Conservation (phyloP, 2,113 vertebrate genomes). For the Xyliphius kryptos region DNA sequence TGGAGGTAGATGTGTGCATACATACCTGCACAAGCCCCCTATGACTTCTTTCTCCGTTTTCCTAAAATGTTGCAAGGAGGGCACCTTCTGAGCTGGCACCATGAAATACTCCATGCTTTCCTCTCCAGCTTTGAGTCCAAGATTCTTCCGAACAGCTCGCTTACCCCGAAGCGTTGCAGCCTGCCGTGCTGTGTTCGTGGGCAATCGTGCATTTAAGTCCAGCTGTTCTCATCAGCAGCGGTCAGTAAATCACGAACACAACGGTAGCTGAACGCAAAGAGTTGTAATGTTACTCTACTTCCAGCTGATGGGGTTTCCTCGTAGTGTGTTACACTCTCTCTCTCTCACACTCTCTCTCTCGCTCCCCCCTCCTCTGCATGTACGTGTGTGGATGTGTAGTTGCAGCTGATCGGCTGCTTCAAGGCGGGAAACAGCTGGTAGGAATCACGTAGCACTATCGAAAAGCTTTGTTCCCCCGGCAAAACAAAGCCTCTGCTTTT, state of each 20-base stretch:
- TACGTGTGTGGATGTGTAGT: conserved; percentile 65
- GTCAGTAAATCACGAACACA: conserved; percentile 49
- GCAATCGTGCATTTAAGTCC: conserved; percentile 24
- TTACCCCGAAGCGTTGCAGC: conserved; percentile 4
- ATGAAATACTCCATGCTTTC: conserved; percentile 94
- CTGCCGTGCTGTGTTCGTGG: background rate
- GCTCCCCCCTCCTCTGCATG: conserved; percentile 61
- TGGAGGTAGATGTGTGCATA: conserved; percentile 42
- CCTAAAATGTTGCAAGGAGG: conserved; percentile 91
- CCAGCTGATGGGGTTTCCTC: conserved; percentile 80
- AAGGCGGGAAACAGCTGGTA: conserved; percentile 99
- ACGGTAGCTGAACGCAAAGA: conserved; percentile 51
- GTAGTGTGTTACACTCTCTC: conserved; percentile 59
- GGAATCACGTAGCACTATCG: conserved; percentile 76
- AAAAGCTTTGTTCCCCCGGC: conserved; percentile 79
- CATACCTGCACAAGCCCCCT: conserved; percentile 91
- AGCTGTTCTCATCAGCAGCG: conserved; percentile 8
- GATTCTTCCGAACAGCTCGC: conserved; percentile 29
- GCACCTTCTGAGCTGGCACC: conserved; percentile 94
- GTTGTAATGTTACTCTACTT: conserved; percentile 75
- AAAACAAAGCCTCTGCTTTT: conserved; percentile 70
- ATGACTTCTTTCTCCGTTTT: conserved; percentile 98
- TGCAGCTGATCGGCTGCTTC: conserved; percentile 89
- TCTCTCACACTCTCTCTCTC: conserved; percentile 44
- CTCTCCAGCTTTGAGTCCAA: conserved; percentile 61